Evolutionary conservation across 2,797 vertebrate genomes (phyloP).

Genomic region (Babyrousa celebensis): DNA sequence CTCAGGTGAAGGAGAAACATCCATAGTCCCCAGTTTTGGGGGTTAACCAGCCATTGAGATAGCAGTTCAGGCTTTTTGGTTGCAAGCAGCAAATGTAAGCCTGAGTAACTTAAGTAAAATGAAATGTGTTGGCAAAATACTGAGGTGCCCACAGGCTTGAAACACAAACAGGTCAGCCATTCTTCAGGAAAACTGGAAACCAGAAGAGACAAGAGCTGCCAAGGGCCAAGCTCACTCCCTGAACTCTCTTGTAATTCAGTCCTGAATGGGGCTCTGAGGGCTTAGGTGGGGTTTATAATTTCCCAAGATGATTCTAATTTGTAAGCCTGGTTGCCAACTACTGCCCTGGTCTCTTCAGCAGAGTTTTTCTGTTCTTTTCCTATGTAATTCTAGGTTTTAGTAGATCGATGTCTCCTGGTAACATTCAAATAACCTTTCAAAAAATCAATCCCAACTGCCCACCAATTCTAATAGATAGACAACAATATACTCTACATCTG

Average conservation of each 20-base stretch:
- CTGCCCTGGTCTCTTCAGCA: neutral
- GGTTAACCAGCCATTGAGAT: neutral
- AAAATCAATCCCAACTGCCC: neutral
- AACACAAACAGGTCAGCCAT: neutral
- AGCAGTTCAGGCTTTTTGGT: conserved; percentile 8
- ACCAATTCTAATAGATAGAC: neutral
- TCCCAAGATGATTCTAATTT: neutral
- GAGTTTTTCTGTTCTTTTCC: neutral
- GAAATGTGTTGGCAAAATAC: neutral
- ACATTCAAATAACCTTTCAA: neutral
- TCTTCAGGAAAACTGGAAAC: neutral
- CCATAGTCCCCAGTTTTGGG: neutral
- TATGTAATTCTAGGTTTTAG: neutral
- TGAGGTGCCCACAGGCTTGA: neutral
- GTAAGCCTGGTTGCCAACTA: neutral
- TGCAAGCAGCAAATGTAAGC: neutral
- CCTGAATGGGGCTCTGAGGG: neutral
- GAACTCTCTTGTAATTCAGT: neutral
- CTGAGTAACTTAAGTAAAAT: neutral
- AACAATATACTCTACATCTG: neutral
- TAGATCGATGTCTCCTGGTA: neutral
- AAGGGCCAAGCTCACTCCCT: neutral
- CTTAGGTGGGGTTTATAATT: neutral
- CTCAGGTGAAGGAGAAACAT: neutral
- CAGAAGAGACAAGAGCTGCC: neutral